Evolutionary conservation across 2,113 vertebrate genomes (phyloP), one percentile per base, ranked within the genome.

Genomic region (Perca schrenkii): DNA sequence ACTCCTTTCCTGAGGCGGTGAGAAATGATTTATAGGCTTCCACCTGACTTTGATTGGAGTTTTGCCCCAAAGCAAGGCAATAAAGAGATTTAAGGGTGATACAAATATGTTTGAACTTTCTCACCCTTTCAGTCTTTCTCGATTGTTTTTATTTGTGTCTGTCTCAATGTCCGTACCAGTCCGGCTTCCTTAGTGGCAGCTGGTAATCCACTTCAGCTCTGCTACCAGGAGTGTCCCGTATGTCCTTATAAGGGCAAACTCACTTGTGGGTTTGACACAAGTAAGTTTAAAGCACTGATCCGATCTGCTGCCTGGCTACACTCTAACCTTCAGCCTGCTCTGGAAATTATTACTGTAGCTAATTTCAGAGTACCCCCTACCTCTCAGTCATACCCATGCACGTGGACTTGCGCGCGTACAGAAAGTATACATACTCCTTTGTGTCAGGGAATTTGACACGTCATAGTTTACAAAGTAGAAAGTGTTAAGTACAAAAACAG

Each of bases 231-330:
- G 87, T 80, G 62, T 88, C 87, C 67, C 14, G 1, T 80, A 1
- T 87, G 72, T 81, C 94, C 94, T 88, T 94, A 92, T 93, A 94
- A 85, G 94, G 94, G 19, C 81, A 94, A 88, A 92, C 83, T 76
- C 74, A 76, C 81, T 89, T 79, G 83, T 79, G 70, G 63, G 77
- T 73, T 79, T 75, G 68, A 90, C 83, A 83, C 50, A 61, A 88
- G 79, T 82, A 77, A 67, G 78, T 89, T 79, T 74, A 78, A 90
- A 75, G 85, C 86, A 46, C 87, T 90, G 88, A 91, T 89, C 89
- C 50, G 57, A 90, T 92, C 83, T 76, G 82, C 87, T 79, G 83
- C 88, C 84, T 88, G 76, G 84, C 80, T 91, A 88, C 85, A 61
- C 84, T 83, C 82, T 91, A 85, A 91, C 88, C 84, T 54, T 83